Conservation (phyloP, 2,888 invertebrate species). For the Machimus atricapillus region DNA sequence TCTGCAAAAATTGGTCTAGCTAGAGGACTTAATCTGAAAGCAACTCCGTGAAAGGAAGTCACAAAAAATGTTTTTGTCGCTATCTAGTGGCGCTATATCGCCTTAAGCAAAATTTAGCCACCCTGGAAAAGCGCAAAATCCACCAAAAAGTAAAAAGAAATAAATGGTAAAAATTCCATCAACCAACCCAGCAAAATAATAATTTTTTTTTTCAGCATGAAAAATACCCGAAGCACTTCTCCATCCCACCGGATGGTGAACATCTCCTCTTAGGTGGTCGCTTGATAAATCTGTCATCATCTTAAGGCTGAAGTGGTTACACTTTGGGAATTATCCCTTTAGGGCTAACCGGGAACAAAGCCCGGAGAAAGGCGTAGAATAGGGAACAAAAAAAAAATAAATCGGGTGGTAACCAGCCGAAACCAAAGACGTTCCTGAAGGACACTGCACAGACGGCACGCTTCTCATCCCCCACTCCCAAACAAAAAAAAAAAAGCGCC, state of each 20-base stretch:
- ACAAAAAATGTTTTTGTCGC: neutral
- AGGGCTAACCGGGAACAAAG: neutral
- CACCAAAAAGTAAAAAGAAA: neutral
- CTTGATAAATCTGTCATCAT: constrained; percentile 35
- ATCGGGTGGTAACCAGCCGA: neutral
- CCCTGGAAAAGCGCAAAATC: neutral
- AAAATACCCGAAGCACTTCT: neutral
- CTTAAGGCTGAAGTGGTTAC: constrained; percentile 34
- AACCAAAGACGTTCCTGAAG: constrained; percentile 23
- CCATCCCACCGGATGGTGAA: neutral
- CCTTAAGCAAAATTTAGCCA: neutral
- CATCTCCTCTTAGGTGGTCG: neutral
- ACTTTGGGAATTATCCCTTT: constrained; percentile 19
- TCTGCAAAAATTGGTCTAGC: neutral
- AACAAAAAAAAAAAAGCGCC: neutral
- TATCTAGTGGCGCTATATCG: constrained; percentile 15
- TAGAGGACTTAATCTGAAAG: neutral
- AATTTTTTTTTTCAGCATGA: neutral
- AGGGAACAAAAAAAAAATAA: neutral
- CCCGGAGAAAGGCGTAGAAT: neutral
- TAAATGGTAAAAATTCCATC: neutral
- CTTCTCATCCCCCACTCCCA: neutral
- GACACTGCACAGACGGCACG: neutral
- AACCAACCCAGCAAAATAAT: neutral
- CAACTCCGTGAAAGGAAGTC: neutral